phyloP scores from a whole-genome alignment of 2,797 vertebrate genomes.

The Tragelaphus eurycerus region DNA sequence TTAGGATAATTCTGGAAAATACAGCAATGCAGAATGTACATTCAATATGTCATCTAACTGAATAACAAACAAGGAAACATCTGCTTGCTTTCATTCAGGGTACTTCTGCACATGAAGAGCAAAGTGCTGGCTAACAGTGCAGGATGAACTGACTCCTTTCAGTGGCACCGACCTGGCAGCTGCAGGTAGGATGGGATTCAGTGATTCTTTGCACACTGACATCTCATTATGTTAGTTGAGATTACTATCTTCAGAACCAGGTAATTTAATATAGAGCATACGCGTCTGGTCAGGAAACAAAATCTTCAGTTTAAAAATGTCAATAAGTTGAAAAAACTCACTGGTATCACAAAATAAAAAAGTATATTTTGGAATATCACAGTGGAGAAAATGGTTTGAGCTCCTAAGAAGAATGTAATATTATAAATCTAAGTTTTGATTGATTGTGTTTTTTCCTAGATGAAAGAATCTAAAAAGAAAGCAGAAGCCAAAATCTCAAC shows the following conservation, averaged over 20 bases:
- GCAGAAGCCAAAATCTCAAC: slow-evolving; percentile 36
- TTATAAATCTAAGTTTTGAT: slow-evolving; percentile 35
- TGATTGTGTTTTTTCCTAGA: slow-evolving; percentile 29
- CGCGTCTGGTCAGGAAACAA: neutral
- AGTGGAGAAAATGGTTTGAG: neutral
- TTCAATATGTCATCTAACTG: neutral
- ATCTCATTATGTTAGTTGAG: neutral
- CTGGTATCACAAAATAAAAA: neutral
- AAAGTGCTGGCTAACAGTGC: fast-evolving
- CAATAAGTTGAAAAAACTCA: neutral
- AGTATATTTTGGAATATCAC: neutral
- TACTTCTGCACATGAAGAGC: neutral
- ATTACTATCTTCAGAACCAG: slow-evolving; percentile 35
- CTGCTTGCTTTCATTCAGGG: neutral
- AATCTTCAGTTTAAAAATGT: slow-evolving; percentile 19
- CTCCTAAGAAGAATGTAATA: neutral
- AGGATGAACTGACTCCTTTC: neutral
- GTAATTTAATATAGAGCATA: neutral
- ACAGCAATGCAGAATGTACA: neutral
- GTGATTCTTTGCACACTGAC: neutral
- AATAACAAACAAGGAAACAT: neutral
- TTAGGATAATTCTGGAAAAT: slow-evolving; percentile 42
- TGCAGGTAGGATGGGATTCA: neutral
- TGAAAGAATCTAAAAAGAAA: slow-evolving; percentile 26
- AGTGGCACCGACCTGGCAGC: neutral